Evolutionary conservation across 92 coral and sea anemone genomes (phyloP).

Genomic region (Zoanthus sansibaricus): DNA sequence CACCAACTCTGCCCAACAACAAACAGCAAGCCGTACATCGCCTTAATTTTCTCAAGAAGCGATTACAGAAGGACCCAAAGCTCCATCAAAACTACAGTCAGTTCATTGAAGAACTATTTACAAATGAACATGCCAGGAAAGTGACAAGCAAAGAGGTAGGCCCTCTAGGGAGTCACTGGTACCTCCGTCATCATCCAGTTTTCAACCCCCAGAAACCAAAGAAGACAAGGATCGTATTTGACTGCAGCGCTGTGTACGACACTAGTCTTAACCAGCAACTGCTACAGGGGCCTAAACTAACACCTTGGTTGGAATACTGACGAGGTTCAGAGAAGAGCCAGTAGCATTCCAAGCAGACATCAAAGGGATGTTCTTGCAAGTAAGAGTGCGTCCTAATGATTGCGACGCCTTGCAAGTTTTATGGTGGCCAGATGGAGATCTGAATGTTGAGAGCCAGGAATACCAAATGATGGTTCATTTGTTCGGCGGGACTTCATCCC

Average conservation of each 20-base stretch:
- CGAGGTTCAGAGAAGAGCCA: too few relatives aligned
- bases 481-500: too few relatives aligned
- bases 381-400: too few relatives aligned
- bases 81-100: conserved; percentile 48
- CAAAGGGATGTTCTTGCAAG: too few relatives aligned
- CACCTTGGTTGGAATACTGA: too few relatives aligned
- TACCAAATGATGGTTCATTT: too few relatives aligned
- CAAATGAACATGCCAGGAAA: conserved; percentile 42
- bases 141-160: conserved; percentile 35
- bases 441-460: too few relatives aligned
- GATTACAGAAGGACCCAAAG: conserved; percentile 34
- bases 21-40: conserved; percentile 51
- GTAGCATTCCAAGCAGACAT: too few relatives aligned
- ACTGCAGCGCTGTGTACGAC: conserved; percentile 36
- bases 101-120: conserved; percentile 62
- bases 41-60: conserved; percentile 44
- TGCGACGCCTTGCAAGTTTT: too few relatives aligned
- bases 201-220: conserved; percentile 11
- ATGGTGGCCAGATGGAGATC: too few relatives aligned
- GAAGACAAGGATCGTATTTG: conserved; percentile 47
- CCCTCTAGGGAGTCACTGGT: conserved; percentile 55
- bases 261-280: too few relatives aligned
- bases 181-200: conserved; percentile 5
- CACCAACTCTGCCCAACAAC: conserved; percentile 60
- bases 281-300: too few relatives aligned